Conservation (phyloP, 2,113 vertebrate genomes). For the Rhynchomys soricoides region DNA sequence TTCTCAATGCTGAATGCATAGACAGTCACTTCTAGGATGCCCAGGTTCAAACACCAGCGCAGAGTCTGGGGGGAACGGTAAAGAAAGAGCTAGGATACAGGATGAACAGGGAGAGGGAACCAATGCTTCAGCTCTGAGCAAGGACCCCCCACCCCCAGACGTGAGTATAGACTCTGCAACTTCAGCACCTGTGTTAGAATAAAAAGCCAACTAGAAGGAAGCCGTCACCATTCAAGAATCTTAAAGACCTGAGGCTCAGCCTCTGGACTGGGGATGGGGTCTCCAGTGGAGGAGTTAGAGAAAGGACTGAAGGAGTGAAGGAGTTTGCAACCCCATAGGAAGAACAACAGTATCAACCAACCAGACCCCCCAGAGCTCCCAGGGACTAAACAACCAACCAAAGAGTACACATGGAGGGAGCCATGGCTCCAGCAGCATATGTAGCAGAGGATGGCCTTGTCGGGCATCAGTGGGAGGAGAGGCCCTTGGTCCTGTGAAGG, state of each 20-base stretch:
- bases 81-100: constrained; percentile 35
- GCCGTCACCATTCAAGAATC: background rate
- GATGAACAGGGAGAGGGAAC: background rate
- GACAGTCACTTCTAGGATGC: constrained; percentile 96
- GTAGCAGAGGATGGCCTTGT: no score
- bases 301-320: no score
- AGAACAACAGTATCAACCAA: no score
- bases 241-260: background rate
- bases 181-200: background rate
- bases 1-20: constrained; percentile 99
- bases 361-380: no score
- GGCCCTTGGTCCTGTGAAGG: no score
- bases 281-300: no score
- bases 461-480: no score
- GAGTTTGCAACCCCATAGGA: no score
- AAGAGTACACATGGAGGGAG: no score
- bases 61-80: constrained; percentile 87
- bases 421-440: no score
- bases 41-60: constrained; percentile 96
- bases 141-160: background rate
- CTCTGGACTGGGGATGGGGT: no score
- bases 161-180: background rate
- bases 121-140: background rate
- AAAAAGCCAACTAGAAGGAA: constrained; percentile 48
- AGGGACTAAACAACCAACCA: no score